Percentiles rank a stretch among this genome's conserved stretches.
These are phyloP conservation scores for Dynastes hyllus DNA, from an alignment of 2,888 invertebrate genomes.

Conservation along the genomic window DNA sequence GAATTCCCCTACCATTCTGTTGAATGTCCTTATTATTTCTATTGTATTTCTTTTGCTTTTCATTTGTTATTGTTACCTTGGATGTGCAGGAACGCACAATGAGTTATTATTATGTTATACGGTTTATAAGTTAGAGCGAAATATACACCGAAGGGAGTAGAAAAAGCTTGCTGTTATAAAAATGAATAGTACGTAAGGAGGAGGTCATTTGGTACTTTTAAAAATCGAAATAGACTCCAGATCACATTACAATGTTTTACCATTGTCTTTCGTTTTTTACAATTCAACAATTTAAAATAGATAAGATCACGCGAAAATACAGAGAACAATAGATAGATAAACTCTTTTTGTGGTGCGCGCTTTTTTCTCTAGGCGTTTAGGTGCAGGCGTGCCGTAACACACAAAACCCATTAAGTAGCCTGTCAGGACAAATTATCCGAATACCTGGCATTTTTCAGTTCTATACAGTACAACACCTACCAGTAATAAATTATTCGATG, in stretches of 20 bases:
- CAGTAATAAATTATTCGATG: slow-evolving; percentile 35
- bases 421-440: slow-evolving; percentile 45
- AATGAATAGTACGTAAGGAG: too few species aligned
- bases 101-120: too few species aligned
- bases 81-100: too few species aligned
- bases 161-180: too few species aligned
- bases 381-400: slow-evolving; percentile 30
- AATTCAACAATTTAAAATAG: slow-evolving; percentile 23
- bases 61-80: too few species aligned
- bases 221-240: not conserved
- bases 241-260: slow-evolving; percentile 13
- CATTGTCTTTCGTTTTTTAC: slow-evolving; percentile 13
- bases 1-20: too few species aligned
- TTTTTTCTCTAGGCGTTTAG: slow-evolving; percentile 21
- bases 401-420: slow-evolving; percentile 46
- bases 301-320: slow-evolving; percentile 21
- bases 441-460: slow-evolving; percentile 43
- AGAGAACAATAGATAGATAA: slow-evolving; percentile 36
- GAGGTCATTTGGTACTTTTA: not conserved
- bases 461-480: slow-evolving; percentile 37
- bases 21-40: too few species aligned
- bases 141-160: too few species aligned
- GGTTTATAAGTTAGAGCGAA: too few species aligned
- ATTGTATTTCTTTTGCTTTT: too few species aligned
- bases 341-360: slow-evolving; percentile 6